phyloP scores from a whole-genome alignment of 2,888 invertebrate genomes.

The Odontocerum albicorne region DNA sequence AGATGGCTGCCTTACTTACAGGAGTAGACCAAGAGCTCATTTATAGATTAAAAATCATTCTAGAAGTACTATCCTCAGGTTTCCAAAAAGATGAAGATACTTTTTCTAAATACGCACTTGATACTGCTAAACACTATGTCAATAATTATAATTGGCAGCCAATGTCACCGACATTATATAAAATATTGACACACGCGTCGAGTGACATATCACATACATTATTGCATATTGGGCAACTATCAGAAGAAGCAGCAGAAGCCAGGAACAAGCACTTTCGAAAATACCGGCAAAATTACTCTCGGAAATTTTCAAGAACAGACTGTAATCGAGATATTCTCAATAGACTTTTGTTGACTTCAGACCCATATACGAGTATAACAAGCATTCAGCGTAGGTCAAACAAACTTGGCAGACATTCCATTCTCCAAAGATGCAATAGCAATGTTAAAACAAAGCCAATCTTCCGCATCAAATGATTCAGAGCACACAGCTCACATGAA shows the following conservation, averaged over 20 bases:
- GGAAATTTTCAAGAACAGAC: constrained; percentile 13
- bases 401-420: too few species aligned
- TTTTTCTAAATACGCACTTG: constrained; percentile 4
- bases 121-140: constrained; percentile 36
- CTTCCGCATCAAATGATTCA: too few species aligned
- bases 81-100: constrained; percentile 1
- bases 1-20: not conserved
- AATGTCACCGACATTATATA: constrained; percentile 40
- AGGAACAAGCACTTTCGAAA: constrained; percentile 36
- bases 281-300: constrained; percentile 30
- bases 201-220: constrained; percentile 37
- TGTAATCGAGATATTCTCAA: constrained; percentile 12
- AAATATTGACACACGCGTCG: constrained; percentile 38
- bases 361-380: too few species aligned
- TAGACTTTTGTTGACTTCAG: constrained; percentile 9
- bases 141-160: constrained; percentile 38
- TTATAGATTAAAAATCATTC: constrained; percentile 3
- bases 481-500: too few species aligned
- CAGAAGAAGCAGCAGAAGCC: constrained; percentile 38
- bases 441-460: too few species aligned
- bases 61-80: not conserved
- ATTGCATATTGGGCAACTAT: constrained; percentile 39
- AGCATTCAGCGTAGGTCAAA: too few species aligned
- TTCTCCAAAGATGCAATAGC: too few species aligned
- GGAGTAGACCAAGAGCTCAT: not conserved